These are phyloP conservation scores for Peromyscus attwateri DNA, from an alignment of 2,797 vertebrate genomes.

Conservation along the genomic window DNA sequence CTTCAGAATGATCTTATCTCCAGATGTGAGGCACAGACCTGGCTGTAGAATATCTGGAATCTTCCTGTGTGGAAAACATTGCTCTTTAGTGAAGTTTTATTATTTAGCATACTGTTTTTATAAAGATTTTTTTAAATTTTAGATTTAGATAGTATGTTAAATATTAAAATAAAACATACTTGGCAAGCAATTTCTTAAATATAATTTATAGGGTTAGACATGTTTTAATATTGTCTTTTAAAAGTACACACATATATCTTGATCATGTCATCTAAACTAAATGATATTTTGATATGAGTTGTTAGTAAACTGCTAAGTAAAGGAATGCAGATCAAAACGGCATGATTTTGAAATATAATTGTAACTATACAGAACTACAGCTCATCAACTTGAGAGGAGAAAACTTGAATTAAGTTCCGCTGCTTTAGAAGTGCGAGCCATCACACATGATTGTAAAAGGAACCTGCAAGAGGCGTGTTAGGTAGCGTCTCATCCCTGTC, in stretches of 20 bases:
- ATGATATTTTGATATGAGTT: constrained; percentile 29
- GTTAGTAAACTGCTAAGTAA: constrained; percentile 52
- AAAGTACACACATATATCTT: constrained; percentile 58
- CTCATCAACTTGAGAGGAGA: constrained; percentile 3
- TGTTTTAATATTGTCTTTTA: constrained; percentile 64
- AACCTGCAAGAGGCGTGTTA: background rate
- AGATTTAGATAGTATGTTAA: constrained; percentile 16
- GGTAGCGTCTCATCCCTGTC: background rate
- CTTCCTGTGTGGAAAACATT: constrained; percentile 30
- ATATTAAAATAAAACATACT: constrained; percentile 24
- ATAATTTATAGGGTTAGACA: constrained; percentile 44
- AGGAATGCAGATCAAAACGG: constrained; percentile 7
- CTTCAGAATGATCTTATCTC: constrained; percentile 14
- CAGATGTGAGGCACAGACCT: background rate
- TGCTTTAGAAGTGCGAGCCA: constrained; percentile 19
- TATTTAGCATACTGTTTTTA: constrained; percentile 33
- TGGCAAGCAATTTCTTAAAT: constrained; percentile 47
- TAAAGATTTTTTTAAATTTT: constrained; percentile 15
- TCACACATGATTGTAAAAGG: background rate
- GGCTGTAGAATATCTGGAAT: background rate
- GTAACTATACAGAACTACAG: background rate
- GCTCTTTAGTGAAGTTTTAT: constrained; percentile 11
- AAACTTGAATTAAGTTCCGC: background rate
- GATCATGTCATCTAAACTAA: constrained; percentile 43
- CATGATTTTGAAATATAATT: constrained; percentile 27